Conservation (phyloP, 2,113 vertebrate genomes). For the Chrysochloris asiatica region DNA sequence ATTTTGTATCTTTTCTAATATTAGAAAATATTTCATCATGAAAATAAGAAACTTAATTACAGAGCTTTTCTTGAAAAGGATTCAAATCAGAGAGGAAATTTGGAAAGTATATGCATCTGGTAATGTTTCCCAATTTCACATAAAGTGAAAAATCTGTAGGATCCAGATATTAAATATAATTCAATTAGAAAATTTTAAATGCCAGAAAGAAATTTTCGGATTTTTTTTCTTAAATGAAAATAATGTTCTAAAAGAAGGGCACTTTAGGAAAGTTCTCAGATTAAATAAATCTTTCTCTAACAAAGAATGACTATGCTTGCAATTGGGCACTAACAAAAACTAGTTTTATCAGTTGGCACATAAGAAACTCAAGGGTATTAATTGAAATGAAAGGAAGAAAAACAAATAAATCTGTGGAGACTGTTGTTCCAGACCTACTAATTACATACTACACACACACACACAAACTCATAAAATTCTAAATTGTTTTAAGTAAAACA, state of each 20-base stretch:
- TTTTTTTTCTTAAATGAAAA: background rate
- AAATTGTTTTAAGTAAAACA: background rate
- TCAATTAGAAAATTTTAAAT: background rate
- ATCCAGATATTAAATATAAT: background rate
- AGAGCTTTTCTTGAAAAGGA: background rate
- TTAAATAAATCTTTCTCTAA: background rate
- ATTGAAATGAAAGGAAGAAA: background rate
- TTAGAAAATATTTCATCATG: background rate
- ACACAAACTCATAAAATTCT: background rate
- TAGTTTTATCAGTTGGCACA: background rate
- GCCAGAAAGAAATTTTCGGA: background rate
- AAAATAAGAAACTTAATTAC: background rate
- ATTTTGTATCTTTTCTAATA: background rate
- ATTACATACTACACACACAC: background rate
- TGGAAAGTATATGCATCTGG: background rate
- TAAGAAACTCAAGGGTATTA: background rate
- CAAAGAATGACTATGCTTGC: background rate
- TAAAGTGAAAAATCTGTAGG: background rate
- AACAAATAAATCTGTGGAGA: background rate
- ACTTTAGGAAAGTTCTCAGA: background rate
- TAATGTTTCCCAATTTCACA: background rate
- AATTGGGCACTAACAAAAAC: background rate
- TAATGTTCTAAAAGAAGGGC: background rate
- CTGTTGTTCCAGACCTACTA: background rate
- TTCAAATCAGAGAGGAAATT: background rate